Percentiles rank a stretch among this genome's conserved stretches.
Conservation (phyloP, 2,888 invertebrate species). For the Aproaerema taeniolella region DNA sequence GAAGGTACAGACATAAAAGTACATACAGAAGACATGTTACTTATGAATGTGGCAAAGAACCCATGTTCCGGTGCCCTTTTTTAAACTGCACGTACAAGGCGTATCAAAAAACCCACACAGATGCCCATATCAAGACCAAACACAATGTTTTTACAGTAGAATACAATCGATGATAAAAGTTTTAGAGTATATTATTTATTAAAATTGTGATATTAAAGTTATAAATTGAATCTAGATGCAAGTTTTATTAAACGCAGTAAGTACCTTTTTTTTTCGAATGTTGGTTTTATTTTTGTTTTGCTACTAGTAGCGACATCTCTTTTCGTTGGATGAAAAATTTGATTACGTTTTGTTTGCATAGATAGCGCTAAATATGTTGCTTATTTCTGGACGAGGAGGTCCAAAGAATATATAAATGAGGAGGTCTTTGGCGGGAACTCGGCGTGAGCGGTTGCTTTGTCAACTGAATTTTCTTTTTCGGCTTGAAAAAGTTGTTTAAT, state of each 20-base stretch:
- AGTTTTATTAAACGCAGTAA: no score
- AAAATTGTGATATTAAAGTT: conserved; percentile 69
- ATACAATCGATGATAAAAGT: conserved; percentile 51
- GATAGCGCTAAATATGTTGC: no score
- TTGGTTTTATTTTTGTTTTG: no score
- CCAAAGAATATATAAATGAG: no score
- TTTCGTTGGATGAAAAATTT: not conserved
- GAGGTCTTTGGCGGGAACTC: no score
- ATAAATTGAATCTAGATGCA: no score
- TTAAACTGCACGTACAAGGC: conserved; percentile 69
- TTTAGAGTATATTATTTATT: conserved; percentile 21
- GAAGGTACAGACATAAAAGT: conserved; percentile 85
- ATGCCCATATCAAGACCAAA: conserved; percentile 72
- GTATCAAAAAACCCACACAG: conserved; percentile 71
- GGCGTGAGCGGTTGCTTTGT: no score
- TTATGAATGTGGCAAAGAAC: conserved; percentile 81
- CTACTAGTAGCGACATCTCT: not conserved
- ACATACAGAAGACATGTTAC: conserved; percentile 84
- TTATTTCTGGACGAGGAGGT: no score
- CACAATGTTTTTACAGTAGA: conserved; percentile 79
- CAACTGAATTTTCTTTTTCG: no score
- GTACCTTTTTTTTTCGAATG: no score
- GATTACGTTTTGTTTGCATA: not conserved
- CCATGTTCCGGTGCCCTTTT: conserved; percentile 70
- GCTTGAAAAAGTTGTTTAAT: no score